Conservation (phyloP, 2,888 invertebrate species). For the Drosophila monieri region DNA sequence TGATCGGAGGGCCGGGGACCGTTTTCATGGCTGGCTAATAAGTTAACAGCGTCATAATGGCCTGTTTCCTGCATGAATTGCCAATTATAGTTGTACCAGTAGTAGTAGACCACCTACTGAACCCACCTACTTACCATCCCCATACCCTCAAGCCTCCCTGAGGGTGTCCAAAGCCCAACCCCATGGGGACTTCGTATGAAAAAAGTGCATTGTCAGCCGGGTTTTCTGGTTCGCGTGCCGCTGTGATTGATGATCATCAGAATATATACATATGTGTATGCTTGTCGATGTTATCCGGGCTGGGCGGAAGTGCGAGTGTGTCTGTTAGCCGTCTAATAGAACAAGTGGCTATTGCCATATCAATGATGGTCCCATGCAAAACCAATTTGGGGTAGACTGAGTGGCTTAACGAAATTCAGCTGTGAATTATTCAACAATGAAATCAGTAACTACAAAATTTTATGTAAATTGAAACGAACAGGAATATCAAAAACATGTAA, state of each 20-base stretch:
- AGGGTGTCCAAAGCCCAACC: constrained; percentile 1
- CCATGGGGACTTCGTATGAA: constrained; percentile 8
- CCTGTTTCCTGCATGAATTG: constrained; percentile 83
- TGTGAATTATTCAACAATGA: constrained; percentile 32
- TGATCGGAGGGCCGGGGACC: constrained; percentile 37
- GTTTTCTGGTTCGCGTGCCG: constrained; percentile 35
- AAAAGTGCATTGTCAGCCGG: constrained; percentile 38
- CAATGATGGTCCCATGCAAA: constrained; percentile 45
- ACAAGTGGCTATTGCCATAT: constrained; percentile 73
- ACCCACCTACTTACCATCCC: not conserved
- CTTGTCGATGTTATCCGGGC: not conserved
- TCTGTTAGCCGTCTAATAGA: constrained; percentile 64
- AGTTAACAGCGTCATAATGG: constrained; percentile 81
- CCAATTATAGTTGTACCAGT: constrained; percentile 64
- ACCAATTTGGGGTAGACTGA: constrained; percentile 14
- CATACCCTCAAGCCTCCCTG: not conserved
- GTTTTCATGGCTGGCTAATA: constrained; percentile 75
- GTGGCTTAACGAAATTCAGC: constrained; percentile 20
- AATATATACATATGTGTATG: constrained; percentile 10
- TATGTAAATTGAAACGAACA: constrained; percentile 18
- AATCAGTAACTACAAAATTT: constrained; percentile 14
- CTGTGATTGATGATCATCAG: constrained; percentile 40
- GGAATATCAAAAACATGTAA: constrained; percentile 4
- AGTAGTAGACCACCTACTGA: not conserved
- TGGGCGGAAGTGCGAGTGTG: constrained; percentile 23